These are phyloP conservation scores for Eristalis intricaria DNA, from an alignment of 2,888 invertebrate species.

Conservation along the genomic window DNA sequence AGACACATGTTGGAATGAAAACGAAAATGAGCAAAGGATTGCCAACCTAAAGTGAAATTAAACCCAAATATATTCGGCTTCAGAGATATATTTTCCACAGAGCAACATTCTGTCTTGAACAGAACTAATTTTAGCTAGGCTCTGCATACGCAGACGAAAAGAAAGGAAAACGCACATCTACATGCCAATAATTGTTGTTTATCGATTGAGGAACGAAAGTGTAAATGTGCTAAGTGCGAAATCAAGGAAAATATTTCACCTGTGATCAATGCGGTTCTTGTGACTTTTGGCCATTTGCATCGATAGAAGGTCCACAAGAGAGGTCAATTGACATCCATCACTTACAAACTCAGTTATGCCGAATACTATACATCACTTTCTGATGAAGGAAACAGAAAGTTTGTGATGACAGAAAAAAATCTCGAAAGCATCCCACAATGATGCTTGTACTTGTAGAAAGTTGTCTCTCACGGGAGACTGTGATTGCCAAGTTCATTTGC, in stretches of 20 bases:
- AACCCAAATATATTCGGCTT: neutral
- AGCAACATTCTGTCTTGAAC: neutral
- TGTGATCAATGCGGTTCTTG: neutral
- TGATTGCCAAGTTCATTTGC: neutral
- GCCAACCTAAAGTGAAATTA: neutral
- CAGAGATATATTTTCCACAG: too few relatives aligned
- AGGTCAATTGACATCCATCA: neutral
- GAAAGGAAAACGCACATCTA: neutral
- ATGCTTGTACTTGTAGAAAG: neutral
- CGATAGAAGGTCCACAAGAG: neutral
- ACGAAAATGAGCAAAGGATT: neutral
- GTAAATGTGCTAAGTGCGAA: neutral
- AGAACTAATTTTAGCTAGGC: neutral
- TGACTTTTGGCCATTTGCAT: neutral
- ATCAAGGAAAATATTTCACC: neutral
- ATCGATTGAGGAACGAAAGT: neutral
- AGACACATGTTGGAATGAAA: neutral
- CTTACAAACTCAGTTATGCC: neutral
- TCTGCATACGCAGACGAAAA: neutral
- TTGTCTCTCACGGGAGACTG: neutral
- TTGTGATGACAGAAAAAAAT: neutral
- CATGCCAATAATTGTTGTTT: neutral
- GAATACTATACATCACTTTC: neutral
- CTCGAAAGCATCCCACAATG: neutral
- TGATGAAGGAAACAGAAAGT: neutral